These are phyloP conservation scores for Mormoops blainvillei DNA, from an alignment of 2,113 vertebrate genomes.

Conservation along the genomic window DNA sequence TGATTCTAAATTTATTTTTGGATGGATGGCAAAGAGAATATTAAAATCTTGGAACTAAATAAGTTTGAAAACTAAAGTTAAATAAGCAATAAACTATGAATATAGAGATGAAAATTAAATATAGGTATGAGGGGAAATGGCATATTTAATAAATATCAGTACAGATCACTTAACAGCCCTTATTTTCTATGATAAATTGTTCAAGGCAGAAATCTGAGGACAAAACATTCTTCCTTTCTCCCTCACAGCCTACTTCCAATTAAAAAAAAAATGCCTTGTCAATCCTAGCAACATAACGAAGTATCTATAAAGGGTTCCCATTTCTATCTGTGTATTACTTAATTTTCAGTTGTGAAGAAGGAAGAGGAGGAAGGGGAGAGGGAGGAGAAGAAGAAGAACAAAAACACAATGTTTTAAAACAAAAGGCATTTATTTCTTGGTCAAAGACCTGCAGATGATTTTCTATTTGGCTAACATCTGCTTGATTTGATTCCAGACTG, in stretches of 20 bases:
- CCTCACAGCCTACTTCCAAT: neutral
- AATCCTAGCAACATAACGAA: neutral
- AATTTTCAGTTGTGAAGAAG: neutral
- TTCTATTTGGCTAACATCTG: neutral
- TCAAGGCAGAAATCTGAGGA: neutral
- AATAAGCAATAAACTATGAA: neutral
- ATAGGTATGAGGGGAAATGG: neutral
- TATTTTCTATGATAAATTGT: neutral
- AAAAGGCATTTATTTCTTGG: neutral
- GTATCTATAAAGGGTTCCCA: neutral
- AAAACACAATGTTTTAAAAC: neutral
- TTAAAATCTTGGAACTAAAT: neutral
- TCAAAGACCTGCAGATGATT: neutral
- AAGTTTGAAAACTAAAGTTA: neutral
- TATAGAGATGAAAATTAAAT: neutral
- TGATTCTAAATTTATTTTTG: neutral
- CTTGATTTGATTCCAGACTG: neutral
- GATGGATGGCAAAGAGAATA: neutral
- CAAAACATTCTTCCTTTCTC: neutral
- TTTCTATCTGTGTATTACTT: neutral
- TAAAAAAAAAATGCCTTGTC: neutral
- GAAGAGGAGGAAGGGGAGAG: no score
- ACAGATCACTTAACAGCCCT: neutral
- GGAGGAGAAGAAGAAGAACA: neutral
- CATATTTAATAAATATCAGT: neutral